These are phyloP conservation scores for Iphiclides podalirius DNA, from an alignment of 2,888 invertebrate species.

Conservation along the genomic window DNA sequence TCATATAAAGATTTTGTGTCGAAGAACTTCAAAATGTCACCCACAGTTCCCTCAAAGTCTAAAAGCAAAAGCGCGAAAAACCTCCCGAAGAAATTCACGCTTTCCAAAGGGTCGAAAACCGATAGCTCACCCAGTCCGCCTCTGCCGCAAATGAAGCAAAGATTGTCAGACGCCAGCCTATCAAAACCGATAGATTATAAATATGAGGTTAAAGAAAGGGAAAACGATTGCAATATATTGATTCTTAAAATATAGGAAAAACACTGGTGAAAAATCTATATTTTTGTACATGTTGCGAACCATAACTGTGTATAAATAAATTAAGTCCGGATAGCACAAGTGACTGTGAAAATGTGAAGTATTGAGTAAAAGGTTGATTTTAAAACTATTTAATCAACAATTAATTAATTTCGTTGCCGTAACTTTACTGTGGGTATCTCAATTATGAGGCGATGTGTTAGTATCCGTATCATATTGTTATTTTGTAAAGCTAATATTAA, in stretches of 20 bases:
- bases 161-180: neutral
- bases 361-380: neutral
- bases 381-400: neutral
- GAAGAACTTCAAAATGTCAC: conserved; percentile 32
- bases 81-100: conserved; percentile 34
- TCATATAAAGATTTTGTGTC: conserved; percentile 55
- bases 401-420: neutral
- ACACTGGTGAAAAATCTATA: neutral
- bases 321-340: no score
- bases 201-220: conserved; percentile 61
- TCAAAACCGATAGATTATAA: conserved; percentile 30
- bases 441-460: neutral
- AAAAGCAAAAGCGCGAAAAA: conserved; percentile 39
- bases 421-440: neutral
- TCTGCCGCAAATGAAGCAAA: neutral
- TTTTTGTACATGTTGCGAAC: no score
- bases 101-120: conserved; percentile 49
- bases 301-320: no score
- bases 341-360: neutral
- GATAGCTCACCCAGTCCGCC: neutral
- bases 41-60: conserved; percentile 25
- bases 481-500: neutral
- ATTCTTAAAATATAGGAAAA: conserved; percentile 51
- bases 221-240: conserved; percentile 66
- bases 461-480: neutral